Evolutionary conservation across 2,888 invertebrate species (phyloP).

Genomic region (Sycophila texana): DNA sequence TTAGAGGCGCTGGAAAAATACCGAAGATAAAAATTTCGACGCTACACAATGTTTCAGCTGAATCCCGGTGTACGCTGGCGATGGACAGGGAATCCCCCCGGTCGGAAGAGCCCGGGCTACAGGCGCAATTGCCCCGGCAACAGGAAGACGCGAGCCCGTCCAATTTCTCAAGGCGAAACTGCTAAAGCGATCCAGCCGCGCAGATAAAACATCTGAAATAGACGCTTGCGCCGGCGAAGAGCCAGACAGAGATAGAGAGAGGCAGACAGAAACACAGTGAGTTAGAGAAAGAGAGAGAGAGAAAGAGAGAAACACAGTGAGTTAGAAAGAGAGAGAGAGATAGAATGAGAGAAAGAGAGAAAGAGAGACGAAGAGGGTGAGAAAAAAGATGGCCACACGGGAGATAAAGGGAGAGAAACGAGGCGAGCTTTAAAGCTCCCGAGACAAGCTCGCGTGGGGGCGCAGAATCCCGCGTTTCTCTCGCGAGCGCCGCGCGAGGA

Average conservation of each 20-base stretch:
- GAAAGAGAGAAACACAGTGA: no score
- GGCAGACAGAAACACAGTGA: no score
- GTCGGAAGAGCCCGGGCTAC: no score
- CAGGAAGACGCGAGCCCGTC: slow-evolving; percentile 15
- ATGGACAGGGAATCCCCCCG: no score
- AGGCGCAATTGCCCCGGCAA: no score
- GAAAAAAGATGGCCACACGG: slow-evolving; percentile 1
- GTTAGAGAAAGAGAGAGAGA: neutral
- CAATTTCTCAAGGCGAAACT: slow-evolving; percentile 40
- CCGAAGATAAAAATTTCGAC: no score
- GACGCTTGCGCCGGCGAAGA: neutral
- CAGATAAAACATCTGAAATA: slow-evolving; percentile 36
- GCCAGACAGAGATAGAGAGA: neutral
- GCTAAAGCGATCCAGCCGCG: slow-evolving; percentile 23
- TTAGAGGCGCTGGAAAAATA: no score
- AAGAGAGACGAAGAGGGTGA: neutral
- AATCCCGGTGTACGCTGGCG: no score
- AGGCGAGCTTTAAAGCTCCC: slow-evolving; percentile 47
- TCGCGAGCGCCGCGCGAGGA: slow-evolving; percentile 10
- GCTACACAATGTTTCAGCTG: no score
- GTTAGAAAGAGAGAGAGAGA: no score
- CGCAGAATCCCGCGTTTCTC: slow-evolving; percentile 2
- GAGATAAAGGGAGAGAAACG: slow-evolving; percentile 24
- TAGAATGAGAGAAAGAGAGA: neutral
- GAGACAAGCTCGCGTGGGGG: slow-evolving; percentile 21